Base-by-base conservation (phyloP, 2,797 vertebrate species). In the Pseudomugil gertrudae region DNA sequence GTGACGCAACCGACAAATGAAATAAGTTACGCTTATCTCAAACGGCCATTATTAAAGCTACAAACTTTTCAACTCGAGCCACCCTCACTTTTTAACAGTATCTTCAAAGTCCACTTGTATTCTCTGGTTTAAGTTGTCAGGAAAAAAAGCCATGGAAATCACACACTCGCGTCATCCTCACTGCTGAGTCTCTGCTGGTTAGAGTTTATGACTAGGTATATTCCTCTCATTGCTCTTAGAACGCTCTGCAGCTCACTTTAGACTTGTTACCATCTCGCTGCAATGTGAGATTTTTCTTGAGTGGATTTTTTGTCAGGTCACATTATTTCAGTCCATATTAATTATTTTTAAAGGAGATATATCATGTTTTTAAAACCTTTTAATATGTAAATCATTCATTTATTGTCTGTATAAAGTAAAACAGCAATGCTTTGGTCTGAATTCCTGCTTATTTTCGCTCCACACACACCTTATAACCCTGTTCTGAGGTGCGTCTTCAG, bases 21-120 rank as follows among this genome's bases (percentile, higher is more conserved):
- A 96, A 95, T 93, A 95, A 96, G 94, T 95, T 94, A 92, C 94
- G 94, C 95, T 96, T 96, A 96, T 97, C 95, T 96, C 79, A 69
- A 95, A 95, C 94, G 89, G 95, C 94, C 94, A 87, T 95, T 94
- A 94, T 96, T 95, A 95, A 92, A 89, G 94, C 95, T 91, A 94
- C 93, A 95, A 95, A 95, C 94, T 95, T 96, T 88, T 84, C 84
- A 84, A 84, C 88, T 87, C 76, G 67, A 63, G 80, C 80, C 81
- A 80, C 82, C 75, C 74, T 32, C 56, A 63, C 76, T 78, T 79
- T 74, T 79, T 87, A 75, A 84, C 76, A 52, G 79, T 63, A 72
- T 66, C 47, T 78, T 79, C 76, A 78, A 78, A 84, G 78, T 59
- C 15, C 26, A 63, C 79, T 81, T 66, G 65, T 81, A 74, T 76